Conservation (phyloP, 2,888 invertebrate genomes). For the Gymnocheta viridis region DNA sequence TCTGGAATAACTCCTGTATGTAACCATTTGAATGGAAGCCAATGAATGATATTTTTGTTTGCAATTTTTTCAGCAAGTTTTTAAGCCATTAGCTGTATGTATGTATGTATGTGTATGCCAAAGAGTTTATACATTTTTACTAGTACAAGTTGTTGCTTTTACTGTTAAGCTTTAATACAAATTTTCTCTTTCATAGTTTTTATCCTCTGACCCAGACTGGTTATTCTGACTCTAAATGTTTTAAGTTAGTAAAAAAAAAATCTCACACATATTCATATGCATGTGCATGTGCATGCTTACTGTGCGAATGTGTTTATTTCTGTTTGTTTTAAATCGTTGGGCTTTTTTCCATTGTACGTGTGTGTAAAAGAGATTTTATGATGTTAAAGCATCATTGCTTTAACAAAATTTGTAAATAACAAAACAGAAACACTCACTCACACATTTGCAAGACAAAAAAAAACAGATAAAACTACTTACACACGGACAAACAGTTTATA, state of each 20-base stretch:
- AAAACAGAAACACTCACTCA: slow-evolving; percentile 17
- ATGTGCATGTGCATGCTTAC: neutral
- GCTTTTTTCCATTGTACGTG: slow-evolving; percentile 1
- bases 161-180: slow-evolving; percentile 52
- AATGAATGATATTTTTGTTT: slow-evolving; percentile 51
- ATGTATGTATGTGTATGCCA: neutral
- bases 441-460: neutral
- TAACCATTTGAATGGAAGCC: slow-evolving; percentile 9
- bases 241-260: slow-evolving; percentile 31
- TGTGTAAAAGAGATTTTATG: slow-evolving; percentile 47
- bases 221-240: slow-evolving; percentile 28
- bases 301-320: slow-evolving; percentile 14
- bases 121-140: slow-evolving; percentile 12
- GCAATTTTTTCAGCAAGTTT: slow-evolving; percentile 7
- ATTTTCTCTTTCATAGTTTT: slow-evolving; percentile 42
- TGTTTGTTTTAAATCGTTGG: slow-evolving; percentile 38
- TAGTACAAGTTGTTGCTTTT: slow-evolving; percentile 30
- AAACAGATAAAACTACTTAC: slow-evolving; percentile 1
- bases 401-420: slow-evolving; percentile 66
- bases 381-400: slow-evolving; percentile 65
- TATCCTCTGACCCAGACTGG: slow-evolving; percentile 39
- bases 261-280: neutral
- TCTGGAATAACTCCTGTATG: neutral
- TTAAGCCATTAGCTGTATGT: neutral
- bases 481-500: slow-evolving; percentile 22